Base-by-base conservation (phyloP, 2,888 invertebrate species). In the Ceraclea dissimilis region DNA sequence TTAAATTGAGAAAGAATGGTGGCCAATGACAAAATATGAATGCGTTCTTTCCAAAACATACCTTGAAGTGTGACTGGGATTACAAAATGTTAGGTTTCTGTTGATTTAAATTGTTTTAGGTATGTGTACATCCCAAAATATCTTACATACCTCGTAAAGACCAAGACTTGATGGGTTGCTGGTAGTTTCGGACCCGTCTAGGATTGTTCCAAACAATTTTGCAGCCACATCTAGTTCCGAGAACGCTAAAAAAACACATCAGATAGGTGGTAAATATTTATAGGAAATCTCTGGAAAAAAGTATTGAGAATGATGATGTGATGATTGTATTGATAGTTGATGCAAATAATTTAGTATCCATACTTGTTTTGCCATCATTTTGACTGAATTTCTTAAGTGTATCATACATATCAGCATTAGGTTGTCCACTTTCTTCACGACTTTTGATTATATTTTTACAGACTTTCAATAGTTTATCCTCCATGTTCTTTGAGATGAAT, bases 131-230 rank as follows among this genome's bases (percentile, higher is more conserved):
- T n/a, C n/a, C n/a, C n/a, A n/a, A n/a, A 26, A 26, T 26, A 26
- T 6, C 10, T 26, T 4, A 52, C 46, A 17, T 47, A 52, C 52
- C n/a, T 52, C 52, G 16, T 47, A 52, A 2, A 52, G 13, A 13
- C 52, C 52, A 8, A 47, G 33, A 33, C 44, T 22, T 16, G 46
- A 16, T 10, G 47, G 47, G 16, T 44, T 44, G 31, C 52, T 47
- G 8, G 52, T 33, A 10, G 52, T 52, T 47, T 52, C 47, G 5
- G 52, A 52, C 18, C 52, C 52, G 47, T 52, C 52, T 19, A 52
- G 33, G 19, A 52, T 31, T 33, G 44, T 52, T 20, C 52, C 52
- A 31, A 52, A 52, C 18, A 52, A 22, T 47, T 44, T 52, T 46
- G 44, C 52, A 17, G 52, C 52, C n/a, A 52, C 13, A 2, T 52